phyloP scores from a whole-genome alignment of 2,113 vertebrate genomes.

The Sylvietta virens region DNA sequence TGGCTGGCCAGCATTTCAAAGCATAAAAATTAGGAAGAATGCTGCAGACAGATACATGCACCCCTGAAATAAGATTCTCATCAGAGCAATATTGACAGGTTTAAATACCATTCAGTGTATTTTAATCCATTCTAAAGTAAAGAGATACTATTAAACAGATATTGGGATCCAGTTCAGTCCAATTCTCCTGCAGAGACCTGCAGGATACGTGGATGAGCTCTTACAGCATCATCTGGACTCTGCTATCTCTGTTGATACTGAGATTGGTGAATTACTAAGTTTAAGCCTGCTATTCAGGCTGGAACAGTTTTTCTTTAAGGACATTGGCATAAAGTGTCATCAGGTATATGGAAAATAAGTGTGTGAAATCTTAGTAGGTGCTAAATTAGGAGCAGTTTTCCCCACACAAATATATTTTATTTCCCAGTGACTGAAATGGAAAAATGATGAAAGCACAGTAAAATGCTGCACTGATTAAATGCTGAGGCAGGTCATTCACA shows the following conservation, averaged over 20 bases:
- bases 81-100: neutral
- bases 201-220: neutral
- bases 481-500: neutral
- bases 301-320: neutral
- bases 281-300: neutral
- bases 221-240: neutral
- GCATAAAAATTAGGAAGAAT: neutral
- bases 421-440: neutral
- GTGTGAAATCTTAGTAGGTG: neutral
- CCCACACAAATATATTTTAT: neutral
- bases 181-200: neutral
- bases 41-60: neutral
- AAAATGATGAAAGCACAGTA: neutral
- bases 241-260: rapidly evolving
- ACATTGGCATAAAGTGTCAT: neutral
- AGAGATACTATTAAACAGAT: neutral
- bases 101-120: neutral
- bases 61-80: neutral
- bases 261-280: neutral
- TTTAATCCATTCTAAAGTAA: neutral
- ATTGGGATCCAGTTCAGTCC: neutral
- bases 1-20: neutral
- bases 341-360: neutral
- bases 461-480: neutral
- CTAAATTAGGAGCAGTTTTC: neutral